Evolutionary conservation across 2,797 vertebrate genomes (phyloP).

Genomic region (Lithobates sylvaticus): DNA sequence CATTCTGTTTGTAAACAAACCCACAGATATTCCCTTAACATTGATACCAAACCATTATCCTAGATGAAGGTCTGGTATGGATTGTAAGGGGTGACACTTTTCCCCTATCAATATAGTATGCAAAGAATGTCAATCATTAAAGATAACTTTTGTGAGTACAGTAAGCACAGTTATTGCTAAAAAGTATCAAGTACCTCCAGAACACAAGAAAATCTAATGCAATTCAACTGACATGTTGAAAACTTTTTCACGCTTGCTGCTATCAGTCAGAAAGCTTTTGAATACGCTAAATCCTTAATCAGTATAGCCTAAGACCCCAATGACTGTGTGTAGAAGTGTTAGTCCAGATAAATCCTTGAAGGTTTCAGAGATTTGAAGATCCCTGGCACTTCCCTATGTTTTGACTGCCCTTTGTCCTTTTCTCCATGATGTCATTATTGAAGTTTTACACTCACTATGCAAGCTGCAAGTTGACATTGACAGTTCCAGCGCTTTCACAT

Average conservation of each 20-base stretch:
- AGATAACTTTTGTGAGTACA: background rate
- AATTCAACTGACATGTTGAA: constrained; percentile 77
- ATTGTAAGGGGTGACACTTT: too few relatives aligned
- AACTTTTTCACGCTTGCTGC: constrained; percentile 75
- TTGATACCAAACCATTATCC: too few relatives aligned
- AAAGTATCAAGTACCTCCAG: background rate
- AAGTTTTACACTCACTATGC: constrained; percentile 87
- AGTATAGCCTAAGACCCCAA: constrained; percentile 81
- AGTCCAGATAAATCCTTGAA: constrained; percentile 88
- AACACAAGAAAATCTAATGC: constrained; percentile 64
- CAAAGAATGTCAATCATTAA: background rate
- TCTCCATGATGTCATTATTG: constrained; percentile 95
- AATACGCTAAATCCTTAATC: constrained; percentile 84
- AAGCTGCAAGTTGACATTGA: constrained; percentile 92
- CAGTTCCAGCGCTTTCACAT: constrained; percentile 90
- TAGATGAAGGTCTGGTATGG: too few relatives aligned
- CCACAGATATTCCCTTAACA: too few relatives aligned
- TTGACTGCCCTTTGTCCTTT: constrained; percentile 83
- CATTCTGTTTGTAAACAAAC: too few relatives aligned
- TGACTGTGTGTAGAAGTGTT: constrained; percentile 82
- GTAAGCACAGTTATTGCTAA: background rate
- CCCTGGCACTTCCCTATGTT: constrained; percentile 82
- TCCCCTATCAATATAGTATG: background rate
- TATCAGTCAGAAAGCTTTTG: constrained; percentile 78
- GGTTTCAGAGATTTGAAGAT: constrained; percentile 92